These are phyloP conservation scores for Acyrthosiphon pisum DNA, from an alignment of 1,140 invertebrate species.

Conservation along the genomic window DNA sequence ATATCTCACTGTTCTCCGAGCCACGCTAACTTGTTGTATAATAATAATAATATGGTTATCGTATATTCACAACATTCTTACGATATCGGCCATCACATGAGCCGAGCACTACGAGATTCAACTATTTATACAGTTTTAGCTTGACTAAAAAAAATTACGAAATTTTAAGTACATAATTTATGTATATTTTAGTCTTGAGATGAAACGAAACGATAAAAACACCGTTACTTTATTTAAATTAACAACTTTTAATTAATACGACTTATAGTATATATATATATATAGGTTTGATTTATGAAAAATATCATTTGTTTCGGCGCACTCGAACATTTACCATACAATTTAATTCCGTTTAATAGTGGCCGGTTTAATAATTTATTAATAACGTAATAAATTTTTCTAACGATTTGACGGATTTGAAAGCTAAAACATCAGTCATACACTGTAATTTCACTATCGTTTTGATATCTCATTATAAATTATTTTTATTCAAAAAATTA, in stretches of 20 bases:
- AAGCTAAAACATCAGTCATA: background rate
- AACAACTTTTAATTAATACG: background rate
- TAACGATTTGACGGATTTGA: background rate
- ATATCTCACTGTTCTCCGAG: background rate
- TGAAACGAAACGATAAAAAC: background rate
- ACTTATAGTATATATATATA: background rate
- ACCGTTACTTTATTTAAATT: background rate
- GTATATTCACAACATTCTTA: background rate
- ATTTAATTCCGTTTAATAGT: background rate
- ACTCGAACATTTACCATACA: background rate
- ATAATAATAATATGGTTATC: background rate
- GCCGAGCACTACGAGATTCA: background rate
- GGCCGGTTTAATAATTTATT: too few species aligned
- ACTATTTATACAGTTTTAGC: background rate
- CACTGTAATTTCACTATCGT: too few species aligned
- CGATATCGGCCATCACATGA: background rate
- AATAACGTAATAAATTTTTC: background rate
- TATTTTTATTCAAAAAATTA: too few species aligned
- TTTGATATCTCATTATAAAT: too few species aligned
- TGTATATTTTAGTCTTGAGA: background rate
- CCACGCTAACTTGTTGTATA: background rate
- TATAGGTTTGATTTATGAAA: background rate
- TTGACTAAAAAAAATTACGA: background rate
- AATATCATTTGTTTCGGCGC: background rate
- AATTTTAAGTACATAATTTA: background rate